These are phyloP conservation scores for Spodoptera picta DNA, from an alignment of 2,888 invertebrate genomes.

Conservation along the genomic window DNA sequence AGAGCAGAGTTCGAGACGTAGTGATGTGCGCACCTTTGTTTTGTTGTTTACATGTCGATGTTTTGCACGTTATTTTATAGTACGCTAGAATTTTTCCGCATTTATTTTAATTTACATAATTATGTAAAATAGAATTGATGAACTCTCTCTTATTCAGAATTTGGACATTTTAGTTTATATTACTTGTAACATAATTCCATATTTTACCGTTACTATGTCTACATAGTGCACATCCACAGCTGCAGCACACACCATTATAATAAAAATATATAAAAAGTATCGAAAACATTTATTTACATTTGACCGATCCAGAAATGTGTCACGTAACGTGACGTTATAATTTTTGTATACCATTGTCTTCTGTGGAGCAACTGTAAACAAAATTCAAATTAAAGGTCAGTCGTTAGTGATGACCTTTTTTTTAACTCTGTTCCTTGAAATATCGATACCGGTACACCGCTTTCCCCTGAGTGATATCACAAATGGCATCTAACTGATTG, in stretches of 20 bases:
- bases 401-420: conserved; percentile 43
- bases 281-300: too few species aligned
- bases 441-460: conserved; percentile 24
- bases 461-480: conserved; percentile 8
- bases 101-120: too few species aligned
- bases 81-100: too few species aligned
- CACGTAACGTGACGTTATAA: conserved; percentile 33
- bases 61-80: conserved; percentile 16
- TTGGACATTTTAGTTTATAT: too few species aligned
- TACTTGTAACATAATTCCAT: too few species aligned
- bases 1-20: conserved; percentile 73
- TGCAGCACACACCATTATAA: too few species aligned
- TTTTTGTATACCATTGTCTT: conserved; percentile 30
- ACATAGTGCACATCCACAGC: too few species aligned
- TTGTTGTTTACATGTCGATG: conserved; percentile 72
- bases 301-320: background rate
- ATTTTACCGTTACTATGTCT: too few species aligned
- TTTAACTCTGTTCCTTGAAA: conserved; percentile 25
- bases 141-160: too few species aligned
- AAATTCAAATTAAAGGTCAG: conserved; percentile 43
- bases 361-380: conserved; percentile 16
- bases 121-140: too few species aligned
- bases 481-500: background rate
- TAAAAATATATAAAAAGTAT: too few species aligned
- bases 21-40: conserved; percentile 60